Evolutionary conservation across 2,797 vertebrate species (phyloP).

Genomic region (Limnodromus scolopaceus): DNA sequence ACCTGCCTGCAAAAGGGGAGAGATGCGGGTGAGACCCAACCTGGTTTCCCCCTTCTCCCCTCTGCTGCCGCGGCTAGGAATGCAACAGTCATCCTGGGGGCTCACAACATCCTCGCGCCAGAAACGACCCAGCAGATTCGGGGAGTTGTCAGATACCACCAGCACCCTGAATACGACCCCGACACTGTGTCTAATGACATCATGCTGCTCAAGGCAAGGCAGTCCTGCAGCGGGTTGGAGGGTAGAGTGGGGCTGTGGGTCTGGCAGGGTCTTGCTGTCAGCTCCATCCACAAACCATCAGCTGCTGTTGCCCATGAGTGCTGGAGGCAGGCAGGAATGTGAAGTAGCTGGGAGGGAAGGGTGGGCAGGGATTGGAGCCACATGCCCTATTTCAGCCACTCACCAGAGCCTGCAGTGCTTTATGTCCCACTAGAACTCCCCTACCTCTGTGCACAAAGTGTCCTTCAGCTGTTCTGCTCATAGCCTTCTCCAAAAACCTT

Average conservation of each 20-base stretch:
- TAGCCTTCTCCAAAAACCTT: neutral
- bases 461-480: neutral
- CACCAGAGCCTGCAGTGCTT: neutral
- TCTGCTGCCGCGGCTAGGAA: neutral
- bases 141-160: constrained; percentile 18
- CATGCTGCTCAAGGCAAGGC: constrained; percentile 65
- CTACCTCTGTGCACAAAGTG: rapidly evolving
- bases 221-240: rapidly evolving
- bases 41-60: neutral
- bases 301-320: neutral
- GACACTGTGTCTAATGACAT: neutral
- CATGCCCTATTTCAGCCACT: neutral
- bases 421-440: neutral
- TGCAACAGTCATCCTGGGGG: constrained; percentile 44
- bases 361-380: neutral
- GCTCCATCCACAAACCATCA: neutral
- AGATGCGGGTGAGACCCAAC: neutral
- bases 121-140: constrained; percentile 54
- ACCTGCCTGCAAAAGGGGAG: neutral
- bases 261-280: neutral
- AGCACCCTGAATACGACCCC: neutral
- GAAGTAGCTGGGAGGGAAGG: neutral
- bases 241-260: neutral
- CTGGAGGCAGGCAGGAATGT: neutral
- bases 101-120: neutral